A percentile compares a stretch with the other conserved stretches of the same genome.
Evolutionary conservation across 2,113 vertebrate species (phyloP).

Genomic region (Delphinapterus leucas): DNA sequence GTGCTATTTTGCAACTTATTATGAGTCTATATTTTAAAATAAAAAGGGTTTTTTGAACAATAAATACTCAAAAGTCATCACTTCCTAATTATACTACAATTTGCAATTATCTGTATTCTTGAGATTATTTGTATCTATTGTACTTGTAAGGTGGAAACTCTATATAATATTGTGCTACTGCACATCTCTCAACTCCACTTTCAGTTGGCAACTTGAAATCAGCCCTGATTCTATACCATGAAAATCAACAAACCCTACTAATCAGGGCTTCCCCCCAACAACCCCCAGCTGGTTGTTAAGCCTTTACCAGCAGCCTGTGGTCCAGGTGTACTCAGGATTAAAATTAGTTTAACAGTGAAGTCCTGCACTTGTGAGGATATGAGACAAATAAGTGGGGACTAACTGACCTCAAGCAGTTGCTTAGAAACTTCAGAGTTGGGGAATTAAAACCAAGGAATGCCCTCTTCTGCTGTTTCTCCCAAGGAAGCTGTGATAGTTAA

Average conservation of each 20-base stretch:
- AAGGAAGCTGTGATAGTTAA: background rate
- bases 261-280: background rate
- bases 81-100: background rate
- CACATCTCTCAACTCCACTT: background rate
- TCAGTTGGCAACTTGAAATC: background rate
- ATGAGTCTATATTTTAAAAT: background rate
- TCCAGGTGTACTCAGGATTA: background rate
- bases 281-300: background rate
- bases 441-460: background rate
- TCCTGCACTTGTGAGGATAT: background rate
- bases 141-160: background rate
- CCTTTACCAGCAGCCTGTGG: background rate
- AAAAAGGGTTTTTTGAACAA: background rate
- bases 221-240: background rate
- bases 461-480: background rate
- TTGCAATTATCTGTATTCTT: background rate
- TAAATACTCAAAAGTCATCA: background rate
- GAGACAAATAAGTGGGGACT: background rate
- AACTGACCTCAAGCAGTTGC: background rate
- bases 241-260: background rate
- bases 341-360: background rate
- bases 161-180: background rate
- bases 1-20: background rate
- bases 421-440: background rate
- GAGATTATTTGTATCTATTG: background rate